These are phyloP conservation scores for Prosapia bicincta DNA, from an alignment of 2,888 invertebrate species.

Conservation along the genomic window DNA sequence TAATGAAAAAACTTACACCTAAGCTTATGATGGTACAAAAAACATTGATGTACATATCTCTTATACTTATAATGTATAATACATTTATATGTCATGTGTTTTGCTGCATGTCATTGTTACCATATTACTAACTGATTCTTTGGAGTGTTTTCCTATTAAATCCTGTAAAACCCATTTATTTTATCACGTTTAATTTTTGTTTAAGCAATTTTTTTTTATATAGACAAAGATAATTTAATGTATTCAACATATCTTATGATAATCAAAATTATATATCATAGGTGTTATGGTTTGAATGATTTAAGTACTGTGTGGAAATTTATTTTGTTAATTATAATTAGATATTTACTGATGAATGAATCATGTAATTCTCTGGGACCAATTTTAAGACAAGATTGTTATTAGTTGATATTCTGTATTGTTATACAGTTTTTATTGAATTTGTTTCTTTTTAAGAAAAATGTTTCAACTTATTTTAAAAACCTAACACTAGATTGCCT, in stretches of 20 bases:
- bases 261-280: neutral
- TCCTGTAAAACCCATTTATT: no score
- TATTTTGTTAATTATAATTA: neutral
- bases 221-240: neutral
- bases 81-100: no score
- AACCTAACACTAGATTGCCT: no score
- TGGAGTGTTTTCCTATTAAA: no score
- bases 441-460: neutral
- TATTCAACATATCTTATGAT: neutral
- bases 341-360: neutral
- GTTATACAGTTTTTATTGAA: neutral
- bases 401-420: neutral
- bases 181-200: neutral
- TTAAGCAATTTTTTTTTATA: neutral
- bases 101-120: no score
- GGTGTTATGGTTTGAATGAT: neutral
- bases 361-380: conserved; percentile 2
- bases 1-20: neutral
- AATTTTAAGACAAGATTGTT: neutral
- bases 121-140: no score
- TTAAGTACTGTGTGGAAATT: neutral
- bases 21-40: neutral
- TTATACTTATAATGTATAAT: no score
- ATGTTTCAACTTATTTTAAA: neutral
- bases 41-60: neutral